phyloP scores from a whole-genome alignment of 2,797 vertebrate species.

The Limosa lapponica region DNA sequence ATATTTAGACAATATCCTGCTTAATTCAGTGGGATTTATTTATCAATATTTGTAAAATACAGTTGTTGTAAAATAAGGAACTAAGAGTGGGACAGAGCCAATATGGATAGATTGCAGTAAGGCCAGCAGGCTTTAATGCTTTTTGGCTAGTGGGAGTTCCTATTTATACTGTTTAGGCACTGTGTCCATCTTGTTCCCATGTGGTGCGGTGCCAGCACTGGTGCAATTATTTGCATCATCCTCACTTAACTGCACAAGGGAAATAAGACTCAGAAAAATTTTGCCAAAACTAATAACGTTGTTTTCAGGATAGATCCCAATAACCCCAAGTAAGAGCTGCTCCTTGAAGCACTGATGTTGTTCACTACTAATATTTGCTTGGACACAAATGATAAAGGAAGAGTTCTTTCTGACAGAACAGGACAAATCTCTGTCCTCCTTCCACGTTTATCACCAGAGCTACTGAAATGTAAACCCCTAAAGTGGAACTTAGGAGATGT shows the following conservation, averaged over 20 bases:
- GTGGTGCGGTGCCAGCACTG: background rate
- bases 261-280: background rate
- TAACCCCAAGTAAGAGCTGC: background rate
- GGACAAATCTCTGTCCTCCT: background rate
- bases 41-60: background rate
- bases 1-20: background rate
- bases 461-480: conserved; percentile 4
- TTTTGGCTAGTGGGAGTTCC: background rate
- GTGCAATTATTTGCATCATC: background rate
- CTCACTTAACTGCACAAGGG: background rate
- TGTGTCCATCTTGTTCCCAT: background rate
- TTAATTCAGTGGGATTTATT: background rate
- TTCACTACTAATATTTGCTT: background rate
- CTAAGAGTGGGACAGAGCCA: background rate
- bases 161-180: background rate
- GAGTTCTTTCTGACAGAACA: background rate
- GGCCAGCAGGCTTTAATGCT: background rate
- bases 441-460: background rate
- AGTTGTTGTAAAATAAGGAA: background rate
- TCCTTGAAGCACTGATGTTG: background rate
- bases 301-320: background rate
- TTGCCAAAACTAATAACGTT: background rate
- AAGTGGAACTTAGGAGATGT: background rate
- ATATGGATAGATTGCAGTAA: background rate
- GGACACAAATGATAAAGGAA: background rate